phyloP scores from a whole-genome alignment of 2,888 invertebrate genomes.

The Physocephala rufipes region DNA sequence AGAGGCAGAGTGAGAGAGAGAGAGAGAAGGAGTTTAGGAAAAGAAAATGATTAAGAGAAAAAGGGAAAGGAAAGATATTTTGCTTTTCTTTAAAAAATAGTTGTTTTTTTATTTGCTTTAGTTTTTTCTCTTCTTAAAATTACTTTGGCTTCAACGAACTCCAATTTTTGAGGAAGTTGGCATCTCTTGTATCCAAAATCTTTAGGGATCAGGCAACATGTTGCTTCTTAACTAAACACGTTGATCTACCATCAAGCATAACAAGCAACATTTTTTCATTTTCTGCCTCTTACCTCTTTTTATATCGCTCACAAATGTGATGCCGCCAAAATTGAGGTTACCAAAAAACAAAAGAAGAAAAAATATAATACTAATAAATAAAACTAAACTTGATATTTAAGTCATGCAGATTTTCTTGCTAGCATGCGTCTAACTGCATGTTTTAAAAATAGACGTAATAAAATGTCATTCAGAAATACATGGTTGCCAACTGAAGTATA shows the following conservation, averaged over 20 bases:
- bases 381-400: too few species aligned
- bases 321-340: too few species aligned
- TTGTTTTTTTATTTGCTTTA: too few species aligned
- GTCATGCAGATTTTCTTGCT: neutral
- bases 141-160: too few species aligned
- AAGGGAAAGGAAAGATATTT: too few species aligned
- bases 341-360: neutral
- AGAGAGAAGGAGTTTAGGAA: neutral
- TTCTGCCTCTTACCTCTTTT: neutral
- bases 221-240: neutral
- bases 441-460: conserved; percentile 13
- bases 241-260: neutral
- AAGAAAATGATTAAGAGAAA: too few species aligned
- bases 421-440: conserved; percentile 12
- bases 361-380: too few species aligned
- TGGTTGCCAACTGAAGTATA: neutral
- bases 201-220: neutral
- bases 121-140: too few species aligned
- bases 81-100: too few species aligned
- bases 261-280: neutral
- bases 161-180: neutral
- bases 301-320: too few species aligned
- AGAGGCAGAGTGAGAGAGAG: conserved; percentile 5
- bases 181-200: neutral
- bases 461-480: conserved; percentile 7